phyloP scores from a whole-genome alignment of 1,140 invertebrate genomes.

The Pogonognathellus flavescens region DNA sequence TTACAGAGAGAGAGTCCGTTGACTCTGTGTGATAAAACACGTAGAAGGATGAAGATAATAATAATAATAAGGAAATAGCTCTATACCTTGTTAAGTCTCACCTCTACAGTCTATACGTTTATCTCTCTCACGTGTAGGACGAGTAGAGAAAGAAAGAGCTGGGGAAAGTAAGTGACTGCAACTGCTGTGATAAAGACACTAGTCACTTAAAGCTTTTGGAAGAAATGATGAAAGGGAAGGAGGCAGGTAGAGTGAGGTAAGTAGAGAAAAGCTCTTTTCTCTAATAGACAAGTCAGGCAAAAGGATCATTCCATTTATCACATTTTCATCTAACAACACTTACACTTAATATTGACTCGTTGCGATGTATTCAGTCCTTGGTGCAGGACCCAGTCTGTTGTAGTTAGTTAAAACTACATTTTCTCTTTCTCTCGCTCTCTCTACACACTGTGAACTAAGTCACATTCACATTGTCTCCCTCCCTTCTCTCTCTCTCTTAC shows the following conservation, averaged over 20 bases:
- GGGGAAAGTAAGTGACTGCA: neutral
- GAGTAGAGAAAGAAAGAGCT: neutral
- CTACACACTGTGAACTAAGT: too few relatives aligned
- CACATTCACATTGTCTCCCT: neutral
- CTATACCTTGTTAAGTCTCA: too few relatives aligned
- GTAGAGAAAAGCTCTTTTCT: slow-evolving; percentile 5
- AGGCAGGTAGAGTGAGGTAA: neutral
- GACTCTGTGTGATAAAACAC: too few relatives aligned
- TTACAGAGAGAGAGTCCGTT: too few relatives aligned
- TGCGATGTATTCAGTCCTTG: neutral
- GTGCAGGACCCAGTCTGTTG: neutral
- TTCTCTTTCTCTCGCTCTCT: too few relatives aligned
- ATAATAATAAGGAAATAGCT: too few relatives aligned
- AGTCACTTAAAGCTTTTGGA: neutral
- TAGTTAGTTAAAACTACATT: too few relatives aligned
- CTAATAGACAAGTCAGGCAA: slow-evolving; percentile 12
- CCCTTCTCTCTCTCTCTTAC: neutral
- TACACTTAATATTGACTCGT: slow-evolving; percentile 1
- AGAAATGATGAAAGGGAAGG: slow-evolving; percentile 33
- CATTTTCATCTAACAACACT: slow-evolving; percentile 24
- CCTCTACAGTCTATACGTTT: too few relatives aligned
- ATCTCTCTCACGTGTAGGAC: neutral
- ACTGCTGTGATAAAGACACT: neutral
- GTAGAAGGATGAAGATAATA: too few relatives aligned
- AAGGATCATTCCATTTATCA: slow-evolving; percentile 20